phyloP scores from a whole-genome alignment of 2,888 invertebrate species.

The Tachystola acroxantha region DNA sequence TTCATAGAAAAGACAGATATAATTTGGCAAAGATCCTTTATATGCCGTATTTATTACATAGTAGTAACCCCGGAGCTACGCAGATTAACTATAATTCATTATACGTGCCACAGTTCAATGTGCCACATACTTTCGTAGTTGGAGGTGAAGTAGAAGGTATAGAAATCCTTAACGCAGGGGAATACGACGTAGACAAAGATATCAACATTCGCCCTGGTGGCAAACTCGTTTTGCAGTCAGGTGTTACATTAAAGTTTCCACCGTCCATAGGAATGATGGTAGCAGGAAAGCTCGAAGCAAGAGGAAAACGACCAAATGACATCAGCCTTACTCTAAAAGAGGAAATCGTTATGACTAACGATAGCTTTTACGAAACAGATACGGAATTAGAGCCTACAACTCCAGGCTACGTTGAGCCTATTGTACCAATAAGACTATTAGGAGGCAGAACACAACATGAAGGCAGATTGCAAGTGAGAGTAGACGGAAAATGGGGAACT shows the following conservation, averaged over 20 bases:
- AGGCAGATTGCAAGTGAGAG: slow-evolving; percentile 91
- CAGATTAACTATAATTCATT: slow-evolving; percentile 87
- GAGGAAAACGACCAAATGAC: slow-evolving; percentile 87
- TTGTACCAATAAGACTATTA: slow-evolving; percentile 86
- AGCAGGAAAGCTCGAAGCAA: slow-evolving; percentile 92
- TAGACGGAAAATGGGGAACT: slow-evolving; percentile 96
- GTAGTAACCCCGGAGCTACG: slow-evolving; percentile 92
- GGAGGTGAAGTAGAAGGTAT: slow-evolving; percentile 97
- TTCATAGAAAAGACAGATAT: slow-evolving; percentile 93
- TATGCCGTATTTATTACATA: slow-evolving; percentile 93
- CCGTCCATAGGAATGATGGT: slow-evolving; percentile 98
- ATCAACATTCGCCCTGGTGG: slow-evolving; percentile 97
- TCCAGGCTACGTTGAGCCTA: slow-evolving; percentile 78
- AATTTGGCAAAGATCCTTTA: slow-evolving; percentile 95
- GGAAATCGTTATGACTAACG: slow-evolving; percentile 81
- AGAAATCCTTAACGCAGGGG: slow-evolving; percentile 88
- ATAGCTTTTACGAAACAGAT: slow-evolving; percentile 80
- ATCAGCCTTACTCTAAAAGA: slow-evolving; percentile 89
- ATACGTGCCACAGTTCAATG: slow-evolving; percentile 88
- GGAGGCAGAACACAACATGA: slow-evolving; percentile 90
- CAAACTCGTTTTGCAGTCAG: slow-evolving; percentile 90
- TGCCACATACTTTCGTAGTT: slow-evolving; percentile 83
- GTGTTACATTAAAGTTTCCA: slow-evolving; percentile 93
- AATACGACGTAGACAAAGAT: slow-evolving; percentile 94
- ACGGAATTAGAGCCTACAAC: slow-evolving; percentile 79